These are phyloP conservation scores for Steatornis caripensis DNA, from an alignment of 2,113 vertebrate species.

Conservation along the genomic window DNA sequence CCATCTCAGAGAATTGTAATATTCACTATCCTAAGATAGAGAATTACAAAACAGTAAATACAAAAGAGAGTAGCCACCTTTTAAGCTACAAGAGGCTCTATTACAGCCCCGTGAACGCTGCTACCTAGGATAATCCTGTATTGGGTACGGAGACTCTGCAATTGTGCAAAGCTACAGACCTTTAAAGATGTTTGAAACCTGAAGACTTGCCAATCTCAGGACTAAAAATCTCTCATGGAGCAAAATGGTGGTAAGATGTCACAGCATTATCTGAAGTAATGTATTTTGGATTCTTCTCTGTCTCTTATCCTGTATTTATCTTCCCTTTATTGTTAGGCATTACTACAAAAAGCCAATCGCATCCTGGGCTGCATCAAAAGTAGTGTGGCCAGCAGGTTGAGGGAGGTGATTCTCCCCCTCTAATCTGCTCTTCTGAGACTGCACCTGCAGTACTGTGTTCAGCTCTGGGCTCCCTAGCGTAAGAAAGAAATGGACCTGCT, in stretches of 20 bases:
- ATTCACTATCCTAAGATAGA: constrained; percentile 87
- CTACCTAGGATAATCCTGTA: not conserved
- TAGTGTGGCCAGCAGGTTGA: fast-evolving
- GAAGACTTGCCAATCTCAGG: not conserved
- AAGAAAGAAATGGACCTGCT: not conserved
- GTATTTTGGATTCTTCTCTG: not conserved
- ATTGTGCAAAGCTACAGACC: not conserved
- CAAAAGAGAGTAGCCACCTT: not conserved
- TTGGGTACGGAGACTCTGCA: not conserved
- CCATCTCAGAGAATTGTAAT: constrained; percentile 95
- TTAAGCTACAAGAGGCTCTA: not conserved
- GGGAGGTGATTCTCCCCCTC: not conserved
- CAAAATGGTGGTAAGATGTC: not conserved
- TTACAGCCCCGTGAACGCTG: not conserved
- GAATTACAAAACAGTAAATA: not conserved
- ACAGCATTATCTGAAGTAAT: not conserved
- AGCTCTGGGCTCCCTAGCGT: not conserved
- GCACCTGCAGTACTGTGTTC: not conserved
- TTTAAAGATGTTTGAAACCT: not conserved
- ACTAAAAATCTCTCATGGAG: not conserved
- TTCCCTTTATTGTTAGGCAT: not conserved
- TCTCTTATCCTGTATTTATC: not conserved
- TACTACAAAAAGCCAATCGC: not conserved
- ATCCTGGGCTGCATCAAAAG: not conserved
- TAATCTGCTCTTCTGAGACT: fast-evolving